Conservation (phyloP, 2,797 vertebrate species). For the Hafferia zeledoni region DNA sequence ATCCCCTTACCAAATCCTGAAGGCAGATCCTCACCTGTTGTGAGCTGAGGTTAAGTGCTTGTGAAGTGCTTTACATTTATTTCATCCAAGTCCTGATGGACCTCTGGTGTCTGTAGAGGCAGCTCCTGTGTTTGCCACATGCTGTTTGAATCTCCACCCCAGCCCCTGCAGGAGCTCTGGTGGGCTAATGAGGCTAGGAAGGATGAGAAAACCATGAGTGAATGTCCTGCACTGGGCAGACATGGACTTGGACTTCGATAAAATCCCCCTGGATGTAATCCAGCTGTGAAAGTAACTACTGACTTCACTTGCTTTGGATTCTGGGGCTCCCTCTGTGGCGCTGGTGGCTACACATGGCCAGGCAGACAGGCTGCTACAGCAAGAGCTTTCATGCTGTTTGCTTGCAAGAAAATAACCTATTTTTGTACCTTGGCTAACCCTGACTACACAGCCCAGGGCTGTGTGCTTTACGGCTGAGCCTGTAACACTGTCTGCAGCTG, state of each 20-base stretch:
- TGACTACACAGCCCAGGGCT: neutral
- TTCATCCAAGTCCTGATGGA: neutral
- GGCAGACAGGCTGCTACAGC: neutral
- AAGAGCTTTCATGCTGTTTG: neutral
- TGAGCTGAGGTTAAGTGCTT: neutral
- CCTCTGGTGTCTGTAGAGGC: neutral
- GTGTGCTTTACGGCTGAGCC: conserved; percentile 16
- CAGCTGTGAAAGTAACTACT: neutral
- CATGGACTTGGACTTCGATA: neutral
- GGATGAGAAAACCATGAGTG: neutral
- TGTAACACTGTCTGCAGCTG: conserved; percentile 24
- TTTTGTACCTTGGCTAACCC: neutral
- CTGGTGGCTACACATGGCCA: fast-evolving
- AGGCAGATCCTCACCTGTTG: neutral
- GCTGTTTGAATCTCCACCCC: neutral
- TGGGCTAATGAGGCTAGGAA: neutral
- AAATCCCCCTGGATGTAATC: neutral
- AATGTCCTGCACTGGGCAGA: neutral
- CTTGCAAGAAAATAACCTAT: neutral
- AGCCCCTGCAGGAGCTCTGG: neutral
- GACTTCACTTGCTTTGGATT: neutral
- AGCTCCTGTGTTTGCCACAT: neutral
- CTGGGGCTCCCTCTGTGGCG: neutral
- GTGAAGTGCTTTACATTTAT: neutral
- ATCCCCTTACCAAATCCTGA: neutral